Evolutionary conservation across 2,888 invertebrate genomes (phyloP).

Genomic region (Sphinx pinastri): DNA sequence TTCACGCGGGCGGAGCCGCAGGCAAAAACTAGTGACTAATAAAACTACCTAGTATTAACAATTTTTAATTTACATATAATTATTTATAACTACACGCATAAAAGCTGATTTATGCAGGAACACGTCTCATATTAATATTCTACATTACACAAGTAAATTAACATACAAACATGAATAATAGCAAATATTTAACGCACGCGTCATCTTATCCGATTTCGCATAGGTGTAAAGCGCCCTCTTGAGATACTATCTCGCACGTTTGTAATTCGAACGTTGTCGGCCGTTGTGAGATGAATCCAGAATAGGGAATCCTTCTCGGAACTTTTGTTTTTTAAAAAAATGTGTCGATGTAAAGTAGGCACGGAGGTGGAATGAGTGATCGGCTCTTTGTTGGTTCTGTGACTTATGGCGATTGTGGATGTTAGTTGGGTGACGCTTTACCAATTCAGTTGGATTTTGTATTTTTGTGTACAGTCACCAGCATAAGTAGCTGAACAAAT

Average conservation of each 20-base stretch:
- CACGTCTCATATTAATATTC: background rate
- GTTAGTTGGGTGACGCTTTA: background rate
- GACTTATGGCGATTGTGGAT: slow-evolving; percentile 11
- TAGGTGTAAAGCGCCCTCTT: slow-evolving; percentile 48
- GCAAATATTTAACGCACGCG: slow-evolving; percentile 26
- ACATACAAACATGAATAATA: slow-evolving; percentile 17
- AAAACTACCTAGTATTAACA: background rate
- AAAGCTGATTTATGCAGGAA: background rate
- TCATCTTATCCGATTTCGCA: slow-evolving; percentile 28
- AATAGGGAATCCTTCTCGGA: slow-evolving; percentile 56
- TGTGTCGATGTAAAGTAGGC: slow-evolving; percentile 64
- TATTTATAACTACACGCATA: no score
- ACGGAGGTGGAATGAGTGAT: slow-evolving; percentile 53
- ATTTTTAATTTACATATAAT: background rate
- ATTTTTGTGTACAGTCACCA: no score
- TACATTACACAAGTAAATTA: background rate
- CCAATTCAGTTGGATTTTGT: no score
- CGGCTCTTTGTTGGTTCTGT: slow-evolving; percentile 32
- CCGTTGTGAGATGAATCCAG: slow-evolving; percentile 65
- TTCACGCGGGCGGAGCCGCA: no score
- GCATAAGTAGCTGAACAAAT: no score
- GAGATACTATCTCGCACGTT: slow-evolving; percentile 54
- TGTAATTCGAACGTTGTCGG: slow-evolving; percentile 54
- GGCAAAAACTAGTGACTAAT: no score
- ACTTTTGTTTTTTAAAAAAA: slow-evolving; percentile 54